phyloP scores from a whole-genome alignment of 1,140 invertebrate species.

The Pogonomyrmex californicus region DNA sequence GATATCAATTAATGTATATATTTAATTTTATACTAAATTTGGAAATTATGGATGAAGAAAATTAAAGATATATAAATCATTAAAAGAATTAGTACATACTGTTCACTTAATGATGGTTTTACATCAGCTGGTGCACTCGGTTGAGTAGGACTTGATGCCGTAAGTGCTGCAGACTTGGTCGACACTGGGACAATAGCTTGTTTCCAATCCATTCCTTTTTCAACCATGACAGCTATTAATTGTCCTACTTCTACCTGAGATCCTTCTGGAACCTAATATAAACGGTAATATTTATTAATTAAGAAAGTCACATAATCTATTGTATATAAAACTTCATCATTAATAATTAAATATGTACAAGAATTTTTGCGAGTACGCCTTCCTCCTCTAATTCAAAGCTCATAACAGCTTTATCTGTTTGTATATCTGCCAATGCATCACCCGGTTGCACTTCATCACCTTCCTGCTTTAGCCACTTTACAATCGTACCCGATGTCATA shows the following conservation, averaged over 20 bases:
- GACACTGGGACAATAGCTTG: slow-evolving; percentile 82
- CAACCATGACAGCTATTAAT: slow-evolving; percentile 95
- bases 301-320: background rate
- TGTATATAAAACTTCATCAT: background rate
- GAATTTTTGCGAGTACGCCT: slow-evolving; percentile 98
- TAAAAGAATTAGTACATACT: slow-evolving; percentile 75
- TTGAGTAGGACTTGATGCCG: slow-evolving; percentile 78
- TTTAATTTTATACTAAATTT: background rate
- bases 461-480: slow-evolving; percentile 99
- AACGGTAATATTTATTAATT: slow-evolving; percentile 8
- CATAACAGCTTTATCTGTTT: slow-evolving; percentile 99
- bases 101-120: slow-evolving; percentile 78
- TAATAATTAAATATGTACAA: slow-evolving; percentile 76
- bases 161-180: slow-evolving; percentile 79
- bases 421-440: slow-evolving; percentile 99
- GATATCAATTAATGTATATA: background rate
- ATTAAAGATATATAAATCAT: slow-evolving; percentile 31
- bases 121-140: slow-evolving; percentile 78
- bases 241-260: slow-evolving; percentile 94
- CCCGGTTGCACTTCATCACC: slow-evolving; percentile 92
- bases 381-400: slow-evolving; percentile 99
- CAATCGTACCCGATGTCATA: slow-evolving; percentile 98
- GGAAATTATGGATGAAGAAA: background rate
- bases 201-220: slow-evolving; percentile 88
- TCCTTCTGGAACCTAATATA: slow-evolving; percentile 90